These are phyloP conservation scores for Centropristis striata DNA, from an alignment of 2,113 vertebrate genomes.

Conservation along the genomic window DNA sequence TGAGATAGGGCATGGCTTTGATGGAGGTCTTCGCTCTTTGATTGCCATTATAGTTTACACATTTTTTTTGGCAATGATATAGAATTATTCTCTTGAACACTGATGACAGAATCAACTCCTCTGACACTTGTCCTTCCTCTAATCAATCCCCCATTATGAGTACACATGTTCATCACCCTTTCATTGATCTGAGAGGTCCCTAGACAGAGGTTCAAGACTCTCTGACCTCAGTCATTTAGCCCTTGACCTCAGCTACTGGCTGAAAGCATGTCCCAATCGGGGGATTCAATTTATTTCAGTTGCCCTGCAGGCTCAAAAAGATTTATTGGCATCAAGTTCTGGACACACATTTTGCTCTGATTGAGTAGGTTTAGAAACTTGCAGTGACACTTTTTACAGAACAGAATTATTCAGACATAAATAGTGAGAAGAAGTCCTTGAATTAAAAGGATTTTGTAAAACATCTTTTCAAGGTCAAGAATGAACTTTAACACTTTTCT, in stretches of 20 bases:
- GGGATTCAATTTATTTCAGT: constrained; percentile 34
- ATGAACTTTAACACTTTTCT: not conserved
- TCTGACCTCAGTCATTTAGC: constrained; percentile 87
- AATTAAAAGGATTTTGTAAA: not conserved
- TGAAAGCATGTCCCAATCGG: constrained; percentile 35
- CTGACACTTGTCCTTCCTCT: constrained; percentile 52
- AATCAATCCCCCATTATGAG: constrained; percentile 58
- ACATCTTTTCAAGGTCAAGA: not conserved
- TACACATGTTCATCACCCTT: constrained; percentile 70
- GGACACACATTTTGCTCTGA: not conserved
- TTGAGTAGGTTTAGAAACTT: not conserved
- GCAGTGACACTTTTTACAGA: not conserved
- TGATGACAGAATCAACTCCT: constrained; percentile 23
- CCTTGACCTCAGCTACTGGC: constrained; percentile 82
- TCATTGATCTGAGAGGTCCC: constrained; percentile 72
- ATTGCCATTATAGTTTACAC: too few species aligned
- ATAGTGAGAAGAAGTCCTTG: not conserved
- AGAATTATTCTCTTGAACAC: not conserved
- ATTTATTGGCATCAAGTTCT: constrained; percentile 6
- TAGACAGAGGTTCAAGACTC: constrained; percentile 67
- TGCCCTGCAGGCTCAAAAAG: constrained; percentile 1
- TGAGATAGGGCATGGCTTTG: too few species aligned
- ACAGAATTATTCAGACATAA: not conserved
- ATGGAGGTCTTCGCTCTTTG: too few species aligned
- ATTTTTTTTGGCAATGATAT: too few species aligned